Evolutionary conservation across 2,797 vertebrate genomes (phyloP).

Genomic region (Pogonophryne albipinna): DNA sequence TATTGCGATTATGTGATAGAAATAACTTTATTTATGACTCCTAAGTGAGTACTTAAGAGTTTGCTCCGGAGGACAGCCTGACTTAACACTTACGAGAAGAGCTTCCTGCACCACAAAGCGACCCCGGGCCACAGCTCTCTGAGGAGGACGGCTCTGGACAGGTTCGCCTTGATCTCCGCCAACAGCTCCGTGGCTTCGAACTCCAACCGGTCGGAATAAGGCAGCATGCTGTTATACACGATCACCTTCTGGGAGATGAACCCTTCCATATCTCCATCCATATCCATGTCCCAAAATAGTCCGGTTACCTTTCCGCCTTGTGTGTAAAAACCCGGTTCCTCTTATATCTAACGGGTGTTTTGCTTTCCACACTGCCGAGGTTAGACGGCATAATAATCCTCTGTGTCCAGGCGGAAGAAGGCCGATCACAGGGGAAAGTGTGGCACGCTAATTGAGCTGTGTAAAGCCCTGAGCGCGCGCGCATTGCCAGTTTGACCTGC

Average conservation of each 20-base stretch:
- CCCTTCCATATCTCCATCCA: slow-evolving; percentile 63
- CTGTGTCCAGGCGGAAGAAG: slow-evolving; percentile 51
- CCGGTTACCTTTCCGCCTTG: slow-evolving; percentile 10
- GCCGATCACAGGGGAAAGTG: slow-evolving; percentile 62
- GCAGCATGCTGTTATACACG: slow-evolving; percentile 93
- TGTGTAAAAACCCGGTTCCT: slow-evolving; percentile 17
- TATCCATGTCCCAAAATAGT: slow-evolving; percentile 69
- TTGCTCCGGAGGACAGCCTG: background rate
- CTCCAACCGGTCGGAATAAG: slow-evolving; percentile 90
- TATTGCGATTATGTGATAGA: background rate
- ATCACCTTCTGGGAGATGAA: slow-evolving; percentile 92
- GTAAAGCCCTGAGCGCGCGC: slow-evolving; percentile 55
- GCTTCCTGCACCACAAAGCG: slow-evolving; percentile 94
- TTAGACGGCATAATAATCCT: slow-evolving; percentile 68
- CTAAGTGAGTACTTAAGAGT: background rate
- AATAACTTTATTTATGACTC: background rate
- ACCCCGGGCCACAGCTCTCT: slow-evolving; percentile 96
- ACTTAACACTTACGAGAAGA: slow-evolving; percentile 91
- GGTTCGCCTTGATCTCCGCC: slow-evolving; percentile 90
- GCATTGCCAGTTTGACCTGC: slow-evolving; percentile 44
- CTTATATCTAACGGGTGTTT: slow-evolving; percentile 22
- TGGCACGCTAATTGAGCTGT: slow-evolving; percentile 78
- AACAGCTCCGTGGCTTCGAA: slow-evolving; percentile 89
- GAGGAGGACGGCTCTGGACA: slow-evolving; percentile 92
- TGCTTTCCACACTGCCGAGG: slow-evolving; percentile 24